These are phyloP conservation scores for Andricus quercusramuli DNA, from an alignment of 2,888 invertebrate genomes.

Conservation along the genomic window DNA sequence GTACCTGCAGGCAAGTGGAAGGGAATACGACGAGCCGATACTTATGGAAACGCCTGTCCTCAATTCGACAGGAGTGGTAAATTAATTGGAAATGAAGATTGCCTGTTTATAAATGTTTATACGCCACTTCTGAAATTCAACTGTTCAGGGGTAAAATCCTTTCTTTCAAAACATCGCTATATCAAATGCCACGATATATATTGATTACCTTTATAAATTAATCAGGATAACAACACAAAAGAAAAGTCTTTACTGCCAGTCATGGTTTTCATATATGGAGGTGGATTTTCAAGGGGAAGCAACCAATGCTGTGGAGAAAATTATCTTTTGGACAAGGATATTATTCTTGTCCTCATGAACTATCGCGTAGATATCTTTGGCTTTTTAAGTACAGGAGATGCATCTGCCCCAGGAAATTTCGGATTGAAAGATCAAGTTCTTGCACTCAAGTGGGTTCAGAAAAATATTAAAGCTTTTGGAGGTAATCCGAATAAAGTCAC, in stretches of 20 bases:
- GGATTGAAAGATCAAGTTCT: constrained; percentile 61
- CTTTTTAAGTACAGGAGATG: constrained; percentile 59
- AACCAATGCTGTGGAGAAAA: constrained; percentile 57
- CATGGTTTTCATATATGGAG: constrained; percentile 62
- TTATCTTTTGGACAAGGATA: constrained; percentile 57
- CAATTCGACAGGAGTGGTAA: constrained; percentile 35
- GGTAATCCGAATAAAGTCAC: constrained; percentile 57
- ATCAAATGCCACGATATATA: no score
- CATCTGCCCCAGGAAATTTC: constrained; percentile 57
- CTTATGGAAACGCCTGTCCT: constrained; percentile 40
- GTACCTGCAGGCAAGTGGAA: constrained; percentile 44
- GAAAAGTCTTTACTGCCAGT: constrained; percentile 44
- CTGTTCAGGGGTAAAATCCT: neutral
- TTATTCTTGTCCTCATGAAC: constrained; percentile 56
- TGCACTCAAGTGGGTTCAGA: constrained; percentile 44
- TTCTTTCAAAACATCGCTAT: neutral
- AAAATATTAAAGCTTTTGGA: constrained; percentile 53
- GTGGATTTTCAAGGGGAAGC: constrained; percentile 40
- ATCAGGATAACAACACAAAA: neutral
- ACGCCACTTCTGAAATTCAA: neutral
- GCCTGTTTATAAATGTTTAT: constrained; percentile 56
- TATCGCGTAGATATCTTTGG: constrained; percentile 59
- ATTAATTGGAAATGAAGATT: constrained; percentile 50
- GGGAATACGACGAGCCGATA: constrained; percentile 43
- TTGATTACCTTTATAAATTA: neutral